Evolutionary conservation across 2,113 vertebrate genomes (phyloP), one percentile per base, ranked within the genome.

Genomic region (Stegastes partitus): DNA sequence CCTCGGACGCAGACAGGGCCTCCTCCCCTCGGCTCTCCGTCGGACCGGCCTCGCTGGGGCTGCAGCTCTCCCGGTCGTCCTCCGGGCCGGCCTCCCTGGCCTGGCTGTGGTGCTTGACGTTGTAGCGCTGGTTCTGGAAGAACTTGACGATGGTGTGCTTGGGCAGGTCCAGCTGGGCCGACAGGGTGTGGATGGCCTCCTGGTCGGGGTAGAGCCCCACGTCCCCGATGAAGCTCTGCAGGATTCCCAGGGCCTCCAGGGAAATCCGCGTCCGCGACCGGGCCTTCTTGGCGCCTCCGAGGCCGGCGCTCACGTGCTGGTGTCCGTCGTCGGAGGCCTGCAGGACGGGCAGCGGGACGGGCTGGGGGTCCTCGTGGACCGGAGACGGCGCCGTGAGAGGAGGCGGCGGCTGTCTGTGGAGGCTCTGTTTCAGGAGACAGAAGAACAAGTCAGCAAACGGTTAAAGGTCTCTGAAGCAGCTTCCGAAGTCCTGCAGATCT

Each of bases 131-230:
- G 92, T 99, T 99, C 95, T 99, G 98, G 93, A 99, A 99, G 94
- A 99, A 99, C 93, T 98, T 99, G 85, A 99, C 96, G 85, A 99
- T 98, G 90, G 98, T 99, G 93, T 98, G 97, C 82, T 98, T 98
- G 91, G 97, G 97, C 79, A 99, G 95, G 94, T 98, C 98, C 87
- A 99, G 94, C 93, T 99, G 98, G 57, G 98, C 98, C 0, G 98
- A 98, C 51, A 99, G 95, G 14, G 98, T 99, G 87, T 99, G 98
- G 91, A 99, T 98, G 75, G 98, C 97, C 89, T 99, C 98, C 92
- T 98, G 97, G 82, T 99, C 98, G 0, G 98, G 98, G 82, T 99
- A 99, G 12, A 98, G 95, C 57, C 98, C 98, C 55, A 99, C 97
- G 0, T 99, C 98, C 0, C 98, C 97, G 68, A 99, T 99, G 91